These are phyloP conservation scores for Argya squamiceps DNA, from an alignment of 2,797 vertebrate genomes.

Conservation along the genomic window DNA sequence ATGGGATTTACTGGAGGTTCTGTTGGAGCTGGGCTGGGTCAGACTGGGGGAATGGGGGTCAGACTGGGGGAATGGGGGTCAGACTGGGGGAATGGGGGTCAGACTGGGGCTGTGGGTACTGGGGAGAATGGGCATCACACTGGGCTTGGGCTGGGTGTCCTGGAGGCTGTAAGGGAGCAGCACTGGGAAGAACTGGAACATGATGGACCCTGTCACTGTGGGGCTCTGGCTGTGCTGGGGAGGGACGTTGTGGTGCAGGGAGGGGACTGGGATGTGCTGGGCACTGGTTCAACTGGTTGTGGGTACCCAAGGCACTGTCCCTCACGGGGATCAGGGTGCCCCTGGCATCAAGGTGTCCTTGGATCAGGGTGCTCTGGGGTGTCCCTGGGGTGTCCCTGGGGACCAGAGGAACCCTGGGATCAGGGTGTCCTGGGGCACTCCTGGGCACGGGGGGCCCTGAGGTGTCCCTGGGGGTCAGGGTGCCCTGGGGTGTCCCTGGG, in stretches of 20 bases:
- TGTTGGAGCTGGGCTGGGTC: not conserved
- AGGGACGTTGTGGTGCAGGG: not conserved
- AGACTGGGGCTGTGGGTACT: not conserved
- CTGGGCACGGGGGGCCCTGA: not conserved
- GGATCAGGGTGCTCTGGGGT: not conserved
- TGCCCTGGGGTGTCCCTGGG: not conserved
- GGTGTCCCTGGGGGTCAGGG: not conserved
- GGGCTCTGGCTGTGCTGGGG: not conserved
- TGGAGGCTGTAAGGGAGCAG: not conserved
- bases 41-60: not conserved
- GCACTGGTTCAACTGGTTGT: not conserved
- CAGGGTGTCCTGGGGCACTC: not conserved
- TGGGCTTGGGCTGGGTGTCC: not conserved
- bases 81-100: too few species aligned
- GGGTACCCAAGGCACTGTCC: not conserved
- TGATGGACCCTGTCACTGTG: not conserved
- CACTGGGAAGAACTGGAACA: not conserved
- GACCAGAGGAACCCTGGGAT: too few species aligned
- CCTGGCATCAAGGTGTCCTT: not conserved
- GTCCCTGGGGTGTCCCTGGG: too few species aligned
- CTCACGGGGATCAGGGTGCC: fast-evolving
- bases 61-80: not conserved
- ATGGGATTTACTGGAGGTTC: not conserved
- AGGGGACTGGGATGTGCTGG: not conserved
- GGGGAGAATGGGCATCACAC: not conserved